Base-by-base conservation (phyloP, 2,797 vertebrate species). In the Falco columbarius region DNA sequence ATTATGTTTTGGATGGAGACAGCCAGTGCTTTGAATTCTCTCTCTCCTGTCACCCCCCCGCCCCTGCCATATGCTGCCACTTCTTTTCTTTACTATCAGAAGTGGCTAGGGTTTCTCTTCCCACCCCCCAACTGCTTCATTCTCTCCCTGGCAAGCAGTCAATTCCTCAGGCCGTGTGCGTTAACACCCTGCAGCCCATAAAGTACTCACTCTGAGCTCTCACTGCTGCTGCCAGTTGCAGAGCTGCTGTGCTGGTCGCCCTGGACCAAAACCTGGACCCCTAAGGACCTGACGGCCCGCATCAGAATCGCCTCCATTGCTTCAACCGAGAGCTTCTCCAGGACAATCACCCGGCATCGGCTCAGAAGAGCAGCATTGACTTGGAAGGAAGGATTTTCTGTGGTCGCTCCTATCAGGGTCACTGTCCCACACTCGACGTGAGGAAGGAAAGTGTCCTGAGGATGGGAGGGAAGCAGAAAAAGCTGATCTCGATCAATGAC, bases 321-420 rank as follows among this genome's bases (percentile, higher is more conserved):
- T 88, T 99, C 99, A 47, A 98, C 99, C 0, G 99, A 99, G 66
- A 99, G 98, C 96, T 99, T 99, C 98, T 99, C 99, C 87, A 99
- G 98, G 71, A 99, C 99, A 26, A 99, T 98, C 94, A 99, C 99
- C 32, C 98, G 98, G 95, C 99, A 99, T 6, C 99, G 98, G 98
- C 99, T 99, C 93, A 99, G 98, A 74, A 99, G 98, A 36, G 99
- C 99, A 0, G 98, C 98, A 2, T 99, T 99, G 90, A 99, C 99
- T 98, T 99, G 99, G 97, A 99, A 99, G 82, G 99, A 99, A 49
- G 99, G 99, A 96, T 99, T 99, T 97, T 99, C 99, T 1, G 99
- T 99, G 94, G 99, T 99, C 0, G 99, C 99, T 59, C 99, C 99
- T 51, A 96, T 98, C 95, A 99, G 98, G 63, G 99, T 99, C 38